A percentile compares a stretch with the other conserved stretches of the same genome.
Conservation (phyloP, 2,113 vertebrate species). For the Neodon shergylaensis region DNA sequence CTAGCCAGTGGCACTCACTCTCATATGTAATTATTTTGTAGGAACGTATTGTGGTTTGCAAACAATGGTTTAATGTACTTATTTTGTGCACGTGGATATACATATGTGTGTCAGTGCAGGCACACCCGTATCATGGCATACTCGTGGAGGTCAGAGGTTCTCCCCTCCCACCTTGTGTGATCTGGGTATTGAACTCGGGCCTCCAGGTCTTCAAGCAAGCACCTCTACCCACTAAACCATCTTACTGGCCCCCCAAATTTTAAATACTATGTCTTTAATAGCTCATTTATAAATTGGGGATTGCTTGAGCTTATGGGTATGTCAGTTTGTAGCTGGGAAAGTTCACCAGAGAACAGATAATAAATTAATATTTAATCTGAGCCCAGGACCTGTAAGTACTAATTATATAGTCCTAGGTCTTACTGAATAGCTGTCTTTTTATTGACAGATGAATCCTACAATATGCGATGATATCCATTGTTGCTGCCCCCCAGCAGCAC, state of each 20-base stretch:
- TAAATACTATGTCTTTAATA: constrained; percentile 33
- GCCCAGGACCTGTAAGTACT: constrained; percentile 7
- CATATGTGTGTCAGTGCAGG: neutral
- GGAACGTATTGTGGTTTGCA: constrained; percentile 20
- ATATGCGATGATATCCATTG: neutral
- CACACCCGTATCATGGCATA: neutral
- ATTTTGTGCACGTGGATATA: neutral
- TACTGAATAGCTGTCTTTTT: constrained; percentile 22
- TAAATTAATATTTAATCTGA: constrained; percentile 52
- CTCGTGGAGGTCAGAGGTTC: neutral
- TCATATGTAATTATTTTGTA: constrained; percentile 37
- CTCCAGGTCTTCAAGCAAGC: neutral
- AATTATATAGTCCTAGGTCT: neutral
- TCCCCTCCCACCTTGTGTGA: neutral
- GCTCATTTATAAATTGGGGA: neutral
- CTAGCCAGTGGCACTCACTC: constrained; percentile 18
- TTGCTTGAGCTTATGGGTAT: constrained; percentile 19
- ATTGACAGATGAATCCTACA: neutral
- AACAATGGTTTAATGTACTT: neutral
- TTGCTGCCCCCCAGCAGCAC: too few species aligned
- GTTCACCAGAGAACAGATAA: neutral
- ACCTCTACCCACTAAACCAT: too few species aligned
- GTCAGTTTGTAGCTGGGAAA: neutral
- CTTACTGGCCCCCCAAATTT: neutral
- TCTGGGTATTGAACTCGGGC: neutral